Base-by-base conservation (phyloP, 2,113 vertebrate species). In the Sclerurus mexicanus region DNA sequence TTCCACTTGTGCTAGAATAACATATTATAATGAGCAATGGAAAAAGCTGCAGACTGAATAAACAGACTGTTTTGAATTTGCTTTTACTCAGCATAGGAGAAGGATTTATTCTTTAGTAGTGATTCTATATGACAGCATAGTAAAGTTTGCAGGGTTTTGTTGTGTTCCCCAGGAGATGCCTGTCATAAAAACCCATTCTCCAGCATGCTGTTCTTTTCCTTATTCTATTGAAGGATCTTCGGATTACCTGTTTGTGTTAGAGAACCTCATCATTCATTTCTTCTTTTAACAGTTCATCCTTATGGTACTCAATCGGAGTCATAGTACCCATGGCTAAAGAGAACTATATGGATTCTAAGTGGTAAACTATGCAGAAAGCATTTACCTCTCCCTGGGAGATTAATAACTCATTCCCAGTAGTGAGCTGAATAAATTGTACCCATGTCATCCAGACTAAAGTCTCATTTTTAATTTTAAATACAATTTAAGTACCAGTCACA, bases 1-100 rank as follows among this genome's bases (percentile, higher is more conserved):
- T 97, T 94, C 88, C 78, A 90, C 67, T 96, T 66, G 27, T 87
- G 63, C 91, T 96, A 85, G 80, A 97, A 96, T 84, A 97, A 97
- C 76, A 96, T 66, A 82, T 83, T 96, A 87, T 89, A 96, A 96
- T 83, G 94, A 91, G 75, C 60, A 85, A 16, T 94, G 92, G 95
- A 94, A 97, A 96, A 97, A 89, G 69, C 69, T 86, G 44, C 78
- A 77, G 69, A 58, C 93, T 95, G 95, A 97, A 95, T 66, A 97
- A 98, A 97, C 91, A 98, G 33, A 20, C 71, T 77, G 33, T 88
- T 90, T 95, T 59, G 64, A 83, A 80, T 87, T 87, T 1, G 3
- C n/a, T 83, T 85, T 73, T 49, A 55, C 42, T 86, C 13, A 28
- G 53, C 14, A 14, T 39, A 67, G 31, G 27, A 40, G 13, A 52